Base-by-base conservation (phyloP, 1,140 invertebrate genomes). In the Steinernema khuongi region DNA sequence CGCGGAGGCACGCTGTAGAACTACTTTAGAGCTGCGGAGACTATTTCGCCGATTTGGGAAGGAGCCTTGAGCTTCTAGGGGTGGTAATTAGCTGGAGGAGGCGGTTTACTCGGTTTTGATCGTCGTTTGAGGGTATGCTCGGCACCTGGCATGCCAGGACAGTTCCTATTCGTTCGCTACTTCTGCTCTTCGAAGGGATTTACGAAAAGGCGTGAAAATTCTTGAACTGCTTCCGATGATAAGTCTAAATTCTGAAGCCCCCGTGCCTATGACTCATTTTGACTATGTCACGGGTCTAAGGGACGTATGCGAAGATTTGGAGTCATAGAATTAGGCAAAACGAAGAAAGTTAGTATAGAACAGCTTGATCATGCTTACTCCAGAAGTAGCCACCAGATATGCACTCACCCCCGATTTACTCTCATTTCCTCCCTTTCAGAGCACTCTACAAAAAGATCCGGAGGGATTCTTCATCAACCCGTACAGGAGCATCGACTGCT, bases 311-410 rank as follows among this genome's bases (percentile, higher is more conserved):
- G n/a, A n/a, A n/a, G n/a, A n/a, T n/a, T n/a, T n/a, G n/a, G n/a
- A n/a, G n/a, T n/a, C n/a, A n/a, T n/a, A n/a, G n/a, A n/a, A 71
- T 71, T 28, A 71, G 70, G 29, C 33, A 71, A 28, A 36, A 71
- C 50, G 17, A 17, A 17, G 41, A 17, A 43, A n/a, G 41, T 17
- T 17, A 17, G 60, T 67, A 29, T n/a, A 26, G 60, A 29, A 22
- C 22, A 67, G 22, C 22, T 67, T 67, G 22, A n/a, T 4, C 4
- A 29, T 29, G 4, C 60, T 29, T n/a, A 29, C 26, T 17, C 22
- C 26, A n/a, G 60, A 67, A 7, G 60, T 4, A 29, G 22, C 30
- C 22, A 2, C 60, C 17, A 67, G n/a, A 29, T 22, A 17, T n/a
- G 60, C 22, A 67, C 22, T 26, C 22, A n/a, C 4, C n/a, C 17